Evolutionary conservation across 2,113 vertebrate genomes (phyloP).

Genomic region (Laticauda laticaudata): DNA sequence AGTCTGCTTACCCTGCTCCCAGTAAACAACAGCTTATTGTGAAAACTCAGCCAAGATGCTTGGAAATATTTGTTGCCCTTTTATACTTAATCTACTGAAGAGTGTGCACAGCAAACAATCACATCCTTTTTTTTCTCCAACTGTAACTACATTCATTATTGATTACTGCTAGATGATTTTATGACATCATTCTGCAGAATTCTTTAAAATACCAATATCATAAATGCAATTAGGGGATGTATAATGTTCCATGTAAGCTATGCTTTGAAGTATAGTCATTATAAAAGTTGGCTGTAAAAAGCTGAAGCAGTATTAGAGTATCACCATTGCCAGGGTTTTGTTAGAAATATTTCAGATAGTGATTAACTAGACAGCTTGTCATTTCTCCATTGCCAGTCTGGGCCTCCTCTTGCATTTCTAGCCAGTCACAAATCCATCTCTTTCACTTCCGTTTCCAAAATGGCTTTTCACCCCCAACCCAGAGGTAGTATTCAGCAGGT

Average conservation of each 20-base stretch:
- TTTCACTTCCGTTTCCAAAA: background rate
- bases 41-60: slow-evolving; percentile 3
- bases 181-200: background rate
- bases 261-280: background rate
- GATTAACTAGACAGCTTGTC: background rate
- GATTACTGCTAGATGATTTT: background rate
- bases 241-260: background rate
- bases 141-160: background rate
- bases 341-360: background rate
- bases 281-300: background rate
- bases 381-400: background rate
- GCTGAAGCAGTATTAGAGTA: background rate
- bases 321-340: background rate
- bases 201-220: background rate
- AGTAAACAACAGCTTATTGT: slow-evolving; percentile 5
- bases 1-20: slow-evolving; percentile 9
- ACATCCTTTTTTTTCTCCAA: background rate
- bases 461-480: background rate
- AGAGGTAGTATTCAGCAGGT: no score
- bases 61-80: slow-evolving; percentile 13
- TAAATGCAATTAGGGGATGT: background rate
- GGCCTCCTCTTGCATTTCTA: background rate
- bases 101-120: background rate
- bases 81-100: background rate
- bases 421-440: background rate